These are phyloP conservation scores for Augochlora pura DNA, from an alignment of 1,140 invertebrate species.

Conservation along the genomic window DNA sequence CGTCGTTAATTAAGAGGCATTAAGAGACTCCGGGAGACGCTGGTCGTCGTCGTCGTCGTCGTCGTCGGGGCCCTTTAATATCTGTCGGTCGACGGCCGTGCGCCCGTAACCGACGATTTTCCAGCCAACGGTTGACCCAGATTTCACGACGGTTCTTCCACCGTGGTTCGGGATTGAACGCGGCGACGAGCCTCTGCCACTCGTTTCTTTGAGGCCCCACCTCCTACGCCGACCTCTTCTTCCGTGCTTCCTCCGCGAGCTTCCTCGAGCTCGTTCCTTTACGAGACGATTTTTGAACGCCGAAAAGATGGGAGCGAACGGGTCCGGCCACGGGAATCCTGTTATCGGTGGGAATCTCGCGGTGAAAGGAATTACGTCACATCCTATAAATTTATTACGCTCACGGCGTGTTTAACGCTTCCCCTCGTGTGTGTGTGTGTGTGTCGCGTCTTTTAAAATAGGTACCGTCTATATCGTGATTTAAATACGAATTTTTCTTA, in stretches of 20 bases:
- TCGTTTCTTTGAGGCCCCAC: not conserved
- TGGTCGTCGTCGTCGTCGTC: no score
- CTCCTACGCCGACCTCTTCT: no score
- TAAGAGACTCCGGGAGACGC: slow-evolving; percentile 55
- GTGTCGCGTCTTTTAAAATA: no score
- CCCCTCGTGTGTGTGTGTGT: no score
- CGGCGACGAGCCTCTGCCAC: not conserved
- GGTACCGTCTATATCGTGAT: no score
- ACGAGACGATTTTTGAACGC: not conserved
- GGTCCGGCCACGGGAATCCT: not conserved
- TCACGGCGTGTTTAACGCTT: no score
- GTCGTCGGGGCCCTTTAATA: slow-evolving; percentile 61
- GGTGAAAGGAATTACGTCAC: no score
- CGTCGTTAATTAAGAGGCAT: slow-evolving; percentile 62
- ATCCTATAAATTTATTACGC: no score
- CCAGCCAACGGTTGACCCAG: slow-evolving; percentile 38
- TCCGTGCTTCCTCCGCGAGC: not conserved
- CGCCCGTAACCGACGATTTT: slow-evolving; percentile 48
- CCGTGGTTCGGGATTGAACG: slow-evolving; percentile 38
- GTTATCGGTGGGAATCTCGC: not conserved
- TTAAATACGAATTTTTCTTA: no score
- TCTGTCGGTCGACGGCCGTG: slow-evolving; percentile 44
- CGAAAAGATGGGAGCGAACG: not conserved
- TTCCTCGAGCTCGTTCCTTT: not conserved
- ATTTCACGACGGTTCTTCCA: slow-evolving; percentile 23